phyloP scores from a whole-genome alignment of 2,888 invertebrate genomes.

The Danaus chrysippus region DNA sequence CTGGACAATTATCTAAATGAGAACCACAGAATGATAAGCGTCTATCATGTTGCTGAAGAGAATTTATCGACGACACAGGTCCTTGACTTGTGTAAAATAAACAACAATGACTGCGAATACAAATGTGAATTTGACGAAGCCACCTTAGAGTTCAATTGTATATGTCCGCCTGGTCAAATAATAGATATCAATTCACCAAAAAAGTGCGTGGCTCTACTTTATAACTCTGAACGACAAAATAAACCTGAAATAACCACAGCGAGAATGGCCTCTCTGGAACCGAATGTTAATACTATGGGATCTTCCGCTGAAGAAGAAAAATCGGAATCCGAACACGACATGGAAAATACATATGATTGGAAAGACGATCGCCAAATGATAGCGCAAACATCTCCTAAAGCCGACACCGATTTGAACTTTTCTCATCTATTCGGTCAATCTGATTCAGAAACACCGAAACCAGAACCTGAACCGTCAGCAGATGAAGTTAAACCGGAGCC shows the following conservation, averaged over 20 bases:
- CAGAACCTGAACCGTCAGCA: slow-evolving; percentile 39
- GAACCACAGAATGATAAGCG: slow-evolving; percentile 75
- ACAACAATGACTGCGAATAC: slow-evolving; percentile 82
- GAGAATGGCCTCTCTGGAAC: slow-evolving; percentile 41
- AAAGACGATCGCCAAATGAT: slow-evolving; percentile 47
- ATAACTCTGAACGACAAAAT: slow-evolving; percentile 37
- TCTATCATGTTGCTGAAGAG: slow-evolving; percentile 74
- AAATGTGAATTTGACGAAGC: slow-evolving; percentile 83
- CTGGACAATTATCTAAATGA: slow-evolving; percentile 70
- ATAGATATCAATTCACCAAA: slow-evolving; percentile 60
- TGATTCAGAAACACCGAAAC: slow-evolving; percentile 28
- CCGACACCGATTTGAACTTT: slow-evolving; percentile 33
- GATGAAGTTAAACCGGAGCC: slow-evolving; percentile 26
- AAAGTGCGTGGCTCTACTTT: slow-evolving; percentile 61
- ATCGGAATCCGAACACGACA: slow-evolving; percentile 40
- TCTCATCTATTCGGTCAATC: slow-evolving; percentile 33
- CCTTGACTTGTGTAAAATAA: slow-evolving; percentile 82
- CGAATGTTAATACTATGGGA: slow-evolving; percentile 45
- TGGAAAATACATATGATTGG: slow-evolving; percentile 52
- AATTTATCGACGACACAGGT: slow-evolving; percentile 63
- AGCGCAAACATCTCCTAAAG: slow-evolving; percentile 38
- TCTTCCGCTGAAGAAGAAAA: slow-evolving; percentile 46
- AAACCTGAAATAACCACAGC: slow-evolving; percentile 34
- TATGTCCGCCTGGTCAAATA: slow-evolving; percentile 78
- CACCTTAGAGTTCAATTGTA: slow-evolving; percentile 81